Conservation (phyloP, 2,797 vertebrate genomes). For the Morelia viridis region DNA sequence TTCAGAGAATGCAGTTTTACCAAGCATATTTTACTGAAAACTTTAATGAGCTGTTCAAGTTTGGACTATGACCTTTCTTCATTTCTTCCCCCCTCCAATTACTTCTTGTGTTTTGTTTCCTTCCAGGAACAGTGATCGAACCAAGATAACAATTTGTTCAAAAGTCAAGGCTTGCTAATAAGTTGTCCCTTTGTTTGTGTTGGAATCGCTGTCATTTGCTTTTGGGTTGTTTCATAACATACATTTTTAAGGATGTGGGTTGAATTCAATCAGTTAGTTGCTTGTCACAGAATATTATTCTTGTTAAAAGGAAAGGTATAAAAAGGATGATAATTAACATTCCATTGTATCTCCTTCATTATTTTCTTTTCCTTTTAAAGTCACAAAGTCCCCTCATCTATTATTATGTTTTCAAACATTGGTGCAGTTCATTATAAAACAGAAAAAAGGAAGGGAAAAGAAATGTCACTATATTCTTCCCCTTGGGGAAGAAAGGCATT, state of each 20-base stretch:
- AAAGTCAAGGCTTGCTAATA: not conserved
- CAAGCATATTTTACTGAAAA: not conserved
- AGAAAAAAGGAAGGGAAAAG: not conserved
- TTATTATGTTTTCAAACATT: constrained; percentile 17
- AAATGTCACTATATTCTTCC: not conserved
- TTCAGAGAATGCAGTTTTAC: constrained; percentile 22
- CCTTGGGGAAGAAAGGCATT: not conserved
- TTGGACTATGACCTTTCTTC: constrained; percentile 24
- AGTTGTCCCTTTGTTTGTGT: constrained; percentile 10
- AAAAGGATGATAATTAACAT: constrained; percentile 21
- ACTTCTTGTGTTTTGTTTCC: not conserved
- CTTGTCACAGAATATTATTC: constrained; percentile 4
- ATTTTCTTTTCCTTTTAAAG: constrained; percentile 16
- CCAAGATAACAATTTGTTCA: not conserved
- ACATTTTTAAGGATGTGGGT: not conserved
- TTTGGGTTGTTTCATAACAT: not conserved
- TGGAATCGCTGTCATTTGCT: not conserved
- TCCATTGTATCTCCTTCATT: not conserved
- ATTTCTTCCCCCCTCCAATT: not conserved
- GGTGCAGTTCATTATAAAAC: not conserved
- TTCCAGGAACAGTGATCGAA: not conserved
- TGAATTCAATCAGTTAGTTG: not conserved
- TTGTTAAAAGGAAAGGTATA: not conserved
- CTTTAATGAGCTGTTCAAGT: not conserved
- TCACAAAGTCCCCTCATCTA: not conserved